Evolutionary conservation across 2,797 vertebrate species (phyloP).

Genomic region (Rhabdophis nuchalis): DNA sequence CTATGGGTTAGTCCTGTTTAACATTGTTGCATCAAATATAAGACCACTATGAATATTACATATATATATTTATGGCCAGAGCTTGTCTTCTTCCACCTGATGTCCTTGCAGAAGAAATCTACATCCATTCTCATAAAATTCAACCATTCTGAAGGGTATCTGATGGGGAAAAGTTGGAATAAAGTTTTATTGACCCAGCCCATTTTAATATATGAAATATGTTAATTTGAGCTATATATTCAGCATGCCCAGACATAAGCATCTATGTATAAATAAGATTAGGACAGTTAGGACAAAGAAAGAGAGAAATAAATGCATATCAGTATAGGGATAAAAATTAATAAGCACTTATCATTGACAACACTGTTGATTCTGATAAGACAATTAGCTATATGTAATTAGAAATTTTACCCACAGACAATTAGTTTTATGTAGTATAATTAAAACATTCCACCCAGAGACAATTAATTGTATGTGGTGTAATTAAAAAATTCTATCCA

Average conservation of each 20-base stretch:
- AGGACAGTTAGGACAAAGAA: neutral
- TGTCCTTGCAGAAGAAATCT: neutral
- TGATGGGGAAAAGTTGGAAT: neutral
- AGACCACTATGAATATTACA: neutral
- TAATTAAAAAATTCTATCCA: neutral
- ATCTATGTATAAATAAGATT: neutral
- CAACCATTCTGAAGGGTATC: neutral
- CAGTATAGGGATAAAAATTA: neutral
- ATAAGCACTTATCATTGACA: neutral
- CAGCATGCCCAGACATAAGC: neutral
- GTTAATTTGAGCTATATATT: neutral
- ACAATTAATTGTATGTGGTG: neutral
- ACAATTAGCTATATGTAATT: neutral
- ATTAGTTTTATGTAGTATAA: neutral
- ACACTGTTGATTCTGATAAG: neutral
- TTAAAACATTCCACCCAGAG: neutral
- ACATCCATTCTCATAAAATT: neutral
- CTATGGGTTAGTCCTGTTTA: neutral
- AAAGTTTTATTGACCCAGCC: neutral
- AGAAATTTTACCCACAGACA: neutral
- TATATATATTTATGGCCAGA: neutral
- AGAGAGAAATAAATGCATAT: neutral
- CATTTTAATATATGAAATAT: neutral
- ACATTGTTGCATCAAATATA: neutral
- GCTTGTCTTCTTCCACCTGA: neutral